Evolutionary conservation across 2,797 vertebrate genomes (phyloP).

Genomic region (Chrosomus eos): DNA sequence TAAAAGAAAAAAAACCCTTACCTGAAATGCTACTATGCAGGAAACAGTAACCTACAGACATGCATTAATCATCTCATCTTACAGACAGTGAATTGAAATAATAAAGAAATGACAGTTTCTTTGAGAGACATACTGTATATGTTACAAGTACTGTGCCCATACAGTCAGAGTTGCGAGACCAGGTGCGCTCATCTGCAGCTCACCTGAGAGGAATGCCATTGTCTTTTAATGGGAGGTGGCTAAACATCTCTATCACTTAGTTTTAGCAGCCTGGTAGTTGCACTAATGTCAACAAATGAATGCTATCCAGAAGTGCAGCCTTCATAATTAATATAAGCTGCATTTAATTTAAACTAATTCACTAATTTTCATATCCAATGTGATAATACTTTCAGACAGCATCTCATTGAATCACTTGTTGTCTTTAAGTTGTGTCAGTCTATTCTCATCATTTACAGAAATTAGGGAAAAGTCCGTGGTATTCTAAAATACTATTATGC

Average conservation of each 20-base stretch:
- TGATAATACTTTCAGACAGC: background rate
- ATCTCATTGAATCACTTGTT: background rate
- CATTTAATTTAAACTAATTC: background rate
- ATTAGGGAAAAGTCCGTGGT: background rate
- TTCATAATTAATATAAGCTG: background rate
- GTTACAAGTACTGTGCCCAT: background rate
- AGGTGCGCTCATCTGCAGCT: background rate
- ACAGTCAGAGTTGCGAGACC: background rate
- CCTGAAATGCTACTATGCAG: background rate
- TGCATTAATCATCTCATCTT: background rate
- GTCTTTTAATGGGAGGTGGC: background rate
- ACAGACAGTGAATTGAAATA: background rate
- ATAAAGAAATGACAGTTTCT: background rate
- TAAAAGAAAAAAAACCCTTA: background rate
- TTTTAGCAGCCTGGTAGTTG: background rate
- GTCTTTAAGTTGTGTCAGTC: background rate
- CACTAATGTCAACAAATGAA: background rate
- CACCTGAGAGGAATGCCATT: background rate
- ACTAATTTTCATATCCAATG: background rate
- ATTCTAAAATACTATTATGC: background rate
- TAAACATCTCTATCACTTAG: background rate
- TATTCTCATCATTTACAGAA: background rate
- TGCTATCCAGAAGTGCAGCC: background rate
- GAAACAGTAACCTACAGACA: background rate
- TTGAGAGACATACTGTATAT: background rate